Base-by-base conservation (phyloP, 1,140 invertebrate species). In the Galleria mellonella region DNA sequence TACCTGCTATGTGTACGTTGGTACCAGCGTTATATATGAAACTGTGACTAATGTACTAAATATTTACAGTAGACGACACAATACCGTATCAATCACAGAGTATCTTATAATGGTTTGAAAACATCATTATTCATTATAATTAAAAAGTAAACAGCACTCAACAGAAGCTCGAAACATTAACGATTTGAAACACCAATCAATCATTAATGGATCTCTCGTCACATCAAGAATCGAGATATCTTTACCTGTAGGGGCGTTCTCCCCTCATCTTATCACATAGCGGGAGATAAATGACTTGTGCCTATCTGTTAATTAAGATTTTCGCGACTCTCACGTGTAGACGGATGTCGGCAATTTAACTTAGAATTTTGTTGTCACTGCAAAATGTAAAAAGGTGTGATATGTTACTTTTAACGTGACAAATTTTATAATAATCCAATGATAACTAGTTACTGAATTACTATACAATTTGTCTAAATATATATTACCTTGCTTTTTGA, bases 301-400 rank as follows among this genome's bases (percentile, higher is more conserved):
- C 71, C 71, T 84, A 84, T 84, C 77, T 79, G 75, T 82, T 84
- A 84, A 84, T 84, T 84, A 84, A 84, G 77, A 84, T 82, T 84
- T 84, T 84, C 75, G 75, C 77, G 59, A 63, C 66, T 72, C 60
- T 69, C 69, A 72, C 72, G 71, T 71, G 65, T 54, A 67, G 65
- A 74, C 62, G 65, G 73, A 81, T 83, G 75, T 47, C 65, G 51
- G 72, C 54, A 74, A 83, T 81, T 81, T 77, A 73, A 76, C 70
- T 77, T 70, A 57, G 64, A 72, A 60, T 66, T 23, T 23, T 23
- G 17, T 23, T 23, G 17, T 6, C 62, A 2, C 11, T 12, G 32
- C 35, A 17, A 17, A 15, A 37, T 37, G 35, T 17, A 17, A 17
- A 37, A 37, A 37, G 14, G 9, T 15, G 14, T 37, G 35, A 37